Conservation (phyloP, 2,113 vertebrate genomes). For the Recurvirostra avosetta region DNA sequence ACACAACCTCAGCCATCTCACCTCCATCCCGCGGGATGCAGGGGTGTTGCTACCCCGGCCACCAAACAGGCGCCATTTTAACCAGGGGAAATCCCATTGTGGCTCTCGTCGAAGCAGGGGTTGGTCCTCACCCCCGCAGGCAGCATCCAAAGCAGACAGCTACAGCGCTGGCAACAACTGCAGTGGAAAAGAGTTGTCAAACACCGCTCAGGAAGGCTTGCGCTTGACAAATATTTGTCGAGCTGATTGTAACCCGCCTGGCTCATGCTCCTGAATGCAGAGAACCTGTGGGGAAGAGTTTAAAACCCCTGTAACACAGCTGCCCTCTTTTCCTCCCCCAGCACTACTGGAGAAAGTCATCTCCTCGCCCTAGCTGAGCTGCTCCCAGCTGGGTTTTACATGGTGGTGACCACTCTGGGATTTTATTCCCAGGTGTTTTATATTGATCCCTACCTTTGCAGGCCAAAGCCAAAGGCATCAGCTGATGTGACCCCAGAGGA, state of each 20-base stretch:
- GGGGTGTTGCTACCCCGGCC: fast-evolving
- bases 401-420: not conserved
- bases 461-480: not conserved
- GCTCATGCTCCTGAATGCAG: not conserved
- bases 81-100: not conserved
- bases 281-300: not conserved
- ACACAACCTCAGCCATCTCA: not conserved
- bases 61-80: fast-evolving
- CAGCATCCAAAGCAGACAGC: not conserved
- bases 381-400: not conserved
- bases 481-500: fast-evolving
- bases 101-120: not conserved
- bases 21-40: fast-evolving
- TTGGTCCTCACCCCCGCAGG: fast-evolving
- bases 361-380: not conserved
- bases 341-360: not conserved
- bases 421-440: not conserved
- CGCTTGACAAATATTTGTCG: constrained; percentile 8
- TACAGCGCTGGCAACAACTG: not conserved
- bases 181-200: constrained; percentile 16
- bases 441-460: not conserved
- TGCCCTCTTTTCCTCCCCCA: not conserved
- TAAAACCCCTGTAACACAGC: not conserved
- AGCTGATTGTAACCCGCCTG: not conserved
- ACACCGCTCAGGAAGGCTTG: not conserved